A percentile compares a stretch with the other conserved stretches of the same genome.
These are phyloP conservation scores for Batillaria attramentaria DNA, from an alignment of 1,140 invertebrate genomes.

Conservation along the genomic window DNA sequence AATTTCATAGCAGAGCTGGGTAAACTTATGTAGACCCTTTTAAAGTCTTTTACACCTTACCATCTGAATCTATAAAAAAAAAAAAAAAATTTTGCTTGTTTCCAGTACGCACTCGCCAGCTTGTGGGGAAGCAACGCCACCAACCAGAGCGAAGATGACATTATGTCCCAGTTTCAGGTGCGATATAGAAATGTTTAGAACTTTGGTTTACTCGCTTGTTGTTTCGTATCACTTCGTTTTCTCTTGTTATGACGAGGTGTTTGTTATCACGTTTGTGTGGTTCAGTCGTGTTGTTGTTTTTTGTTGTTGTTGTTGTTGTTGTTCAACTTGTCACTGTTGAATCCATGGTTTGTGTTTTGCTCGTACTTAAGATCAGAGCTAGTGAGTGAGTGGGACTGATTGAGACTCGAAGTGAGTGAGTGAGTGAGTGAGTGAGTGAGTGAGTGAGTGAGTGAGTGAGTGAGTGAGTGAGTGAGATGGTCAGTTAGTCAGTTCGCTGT, in stretches of 20 bases:
- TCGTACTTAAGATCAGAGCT: background rate
- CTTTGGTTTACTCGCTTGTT: no score
- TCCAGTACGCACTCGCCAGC: background rate
- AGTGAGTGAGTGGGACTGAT: background rate
- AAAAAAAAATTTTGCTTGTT: background rate
- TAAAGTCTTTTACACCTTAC: background rate
- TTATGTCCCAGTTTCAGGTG: constrained; percentile 19
- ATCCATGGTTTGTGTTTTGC: background rate
- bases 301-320: no score
- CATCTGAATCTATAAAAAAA: background rate
- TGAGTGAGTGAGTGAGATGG: background rate
- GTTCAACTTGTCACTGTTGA: no score
- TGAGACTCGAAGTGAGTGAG: no score
- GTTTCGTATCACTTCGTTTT: no score
- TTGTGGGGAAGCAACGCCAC: background rate
- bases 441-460: background rate
- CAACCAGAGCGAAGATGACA: background rate
- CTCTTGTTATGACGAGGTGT: no score
- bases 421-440: no score
- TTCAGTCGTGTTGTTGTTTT: no score
- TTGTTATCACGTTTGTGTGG: no score
- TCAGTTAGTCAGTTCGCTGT: background rate
- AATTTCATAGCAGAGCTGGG: no score
- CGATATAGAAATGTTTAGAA: background rate
- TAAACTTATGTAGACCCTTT: background rate